These are phyloP conservation scores for Silurus meridionalis DNA, from an alignment of 2,113 vertebrate species.

Conservation along the genomic window DNA sequence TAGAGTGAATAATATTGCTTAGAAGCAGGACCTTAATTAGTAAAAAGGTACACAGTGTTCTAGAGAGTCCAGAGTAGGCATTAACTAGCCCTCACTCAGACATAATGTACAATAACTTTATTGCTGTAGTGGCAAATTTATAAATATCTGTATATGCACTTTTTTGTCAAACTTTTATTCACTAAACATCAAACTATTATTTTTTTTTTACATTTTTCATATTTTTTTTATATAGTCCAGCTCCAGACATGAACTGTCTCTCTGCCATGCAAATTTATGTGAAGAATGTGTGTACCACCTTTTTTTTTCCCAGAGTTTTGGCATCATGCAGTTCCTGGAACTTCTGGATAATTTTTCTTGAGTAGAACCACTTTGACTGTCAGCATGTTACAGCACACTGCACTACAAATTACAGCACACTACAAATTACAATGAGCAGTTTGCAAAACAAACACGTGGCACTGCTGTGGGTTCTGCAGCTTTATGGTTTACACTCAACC, in stretches of 20 bases:
- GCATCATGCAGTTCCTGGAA: background rate
- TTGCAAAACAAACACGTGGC: conserved; percentile 26
- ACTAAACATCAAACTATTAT: background rate
- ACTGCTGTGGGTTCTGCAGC: background rate
- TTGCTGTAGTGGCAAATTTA: background rate
- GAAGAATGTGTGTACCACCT: background rate
- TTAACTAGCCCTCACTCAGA: background rate
- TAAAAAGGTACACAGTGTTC: conserved; percentile 3
- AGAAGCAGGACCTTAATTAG: background rate
- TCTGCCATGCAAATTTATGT: background rate
- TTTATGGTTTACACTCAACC: conserved; percentile 18
- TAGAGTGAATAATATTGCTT: background rate
- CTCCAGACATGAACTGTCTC: background rate
- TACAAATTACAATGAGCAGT: conserved; percentile 23
- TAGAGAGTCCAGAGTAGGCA: background rate
- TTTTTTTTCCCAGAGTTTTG: background rate
- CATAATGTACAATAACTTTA: background rate
- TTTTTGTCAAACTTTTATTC: background rate
- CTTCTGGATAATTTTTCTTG: background rate
- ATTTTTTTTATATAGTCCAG: background rate
- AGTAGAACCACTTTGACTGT: background rate
- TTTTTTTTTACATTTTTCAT: background rate
- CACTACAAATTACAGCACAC: conserved; percentile 6
- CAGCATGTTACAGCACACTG: background rate
- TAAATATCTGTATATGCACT: background rate